phyloP scores from a whole-genome alignment of 2,113 vertebrate species.

The Syrrhaptes paradoxus region DNA sequence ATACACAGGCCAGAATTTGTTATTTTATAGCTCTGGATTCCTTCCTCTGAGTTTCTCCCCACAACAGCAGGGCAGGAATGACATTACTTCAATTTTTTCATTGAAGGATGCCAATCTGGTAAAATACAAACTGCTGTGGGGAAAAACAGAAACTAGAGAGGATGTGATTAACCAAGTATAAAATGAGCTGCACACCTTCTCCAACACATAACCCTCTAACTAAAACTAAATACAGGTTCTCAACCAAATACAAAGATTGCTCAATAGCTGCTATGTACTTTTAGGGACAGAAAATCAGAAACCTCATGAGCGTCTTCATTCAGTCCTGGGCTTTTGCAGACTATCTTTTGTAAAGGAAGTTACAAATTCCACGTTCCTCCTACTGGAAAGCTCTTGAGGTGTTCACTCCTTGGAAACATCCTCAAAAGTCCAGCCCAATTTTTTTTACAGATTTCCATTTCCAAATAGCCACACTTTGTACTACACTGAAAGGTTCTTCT shows the following conservation, averaged over 20 bases:
- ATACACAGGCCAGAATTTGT: neutral
- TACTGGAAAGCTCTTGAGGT: neutral
- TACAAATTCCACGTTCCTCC: neutral
- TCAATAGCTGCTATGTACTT: neutral
- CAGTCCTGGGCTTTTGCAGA: neutral
- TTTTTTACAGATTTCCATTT: neutral
- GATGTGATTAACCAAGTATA: neutral
- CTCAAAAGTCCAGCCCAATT: neutral
- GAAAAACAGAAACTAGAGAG: neutral
- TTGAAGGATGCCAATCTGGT: neutral
- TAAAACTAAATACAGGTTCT: neutral
- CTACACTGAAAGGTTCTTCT: neutral
- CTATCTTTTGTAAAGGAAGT: neutral
- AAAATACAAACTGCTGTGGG: neutral
- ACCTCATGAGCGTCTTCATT: rapidly evolving
- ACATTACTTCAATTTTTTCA: neutral
- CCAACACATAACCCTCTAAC: neutral
- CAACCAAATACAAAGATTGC: neutral
- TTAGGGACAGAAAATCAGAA: neutral
- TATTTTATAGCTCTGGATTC: neutral
- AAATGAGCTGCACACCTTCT: neutral
- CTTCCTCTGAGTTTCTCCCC: neutral
- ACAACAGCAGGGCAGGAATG: neutral
- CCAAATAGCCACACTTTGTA: neutral
- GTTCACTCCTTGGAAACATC: neutral